phyloP scores from a whole-genome alignment of 2,888 invertebrate genomes.

The Hemithea aestivaria region DNA sequence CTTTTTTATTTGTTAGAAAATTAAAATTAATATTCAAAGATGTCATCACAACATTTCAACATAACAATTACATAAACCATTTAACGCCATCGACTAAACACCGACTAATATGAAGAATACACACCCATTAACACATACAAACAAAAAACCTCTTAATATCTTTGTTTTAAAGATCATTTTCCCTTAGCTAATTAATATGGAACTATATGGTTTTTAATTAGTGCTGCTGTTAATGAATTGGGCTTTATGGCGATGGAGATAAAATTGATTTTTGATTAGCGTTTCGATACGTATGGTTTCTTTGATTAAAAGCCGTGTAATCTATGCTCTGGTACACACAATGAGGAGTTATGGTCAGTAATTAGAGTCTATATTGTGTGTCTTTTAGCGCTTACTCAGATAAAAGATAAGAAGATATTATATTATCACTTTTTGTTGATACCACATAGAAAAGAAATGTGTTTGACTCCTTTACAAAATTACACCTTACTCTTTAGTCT shows the following conservation, averaged over 20 bases:
- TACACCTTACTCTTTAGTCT: too few relatives aligned
- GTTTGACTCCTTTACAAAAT: too few relatives aligned
- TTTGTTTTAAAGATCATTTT: too few relatives aligned
- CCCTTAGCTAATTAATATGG: slow-evolving; percentile 1
- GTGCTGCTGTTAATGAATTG: slow-evolving; percentile 1
- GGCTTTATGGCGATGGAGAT: neutral
- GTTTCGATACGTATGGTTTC: slow-evolving; percentile 6
- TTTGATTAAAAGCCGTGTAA: slow-evolving; percentile 17
- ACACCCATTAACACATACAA: too few relatives aligned
- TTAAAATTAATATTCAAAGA: too few relatives aligned
- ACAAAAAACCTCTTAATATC: too few relatives aligned
- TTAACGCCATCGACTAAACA: slow-evolving; percentile 10
- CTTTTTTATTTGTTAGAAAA: too few relatives aligned
- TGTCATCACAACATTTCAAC: slow-evolving; percentile 7
- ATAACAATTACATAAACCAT: slow-evolving; percentile 8
- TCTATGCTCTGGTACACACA: slow-evolving; percentile 9
- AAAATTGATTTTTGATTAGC: slow-evolving; percentile 2
- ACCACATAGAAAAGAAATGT: too few relatives aligned
- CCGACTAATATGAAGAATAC: slow-evolving; percentile 13
- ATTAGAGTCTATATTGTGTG: slow-evolving; percentile 19
- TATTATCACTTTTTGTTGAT: too few relatives aligned
- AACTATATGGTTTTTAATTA: slow-evolving; percentile 20
- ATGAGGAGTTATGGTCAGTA: too few relatives aligned
- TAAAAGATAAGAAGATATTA: too few relatives aligned
- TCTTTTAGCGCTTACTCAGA: too few relatives aligned